Evolutionary conservation across 1,140 invertebrate genomes (phyloP).

Genomic region (Batillaria attramentaria): DNA sequence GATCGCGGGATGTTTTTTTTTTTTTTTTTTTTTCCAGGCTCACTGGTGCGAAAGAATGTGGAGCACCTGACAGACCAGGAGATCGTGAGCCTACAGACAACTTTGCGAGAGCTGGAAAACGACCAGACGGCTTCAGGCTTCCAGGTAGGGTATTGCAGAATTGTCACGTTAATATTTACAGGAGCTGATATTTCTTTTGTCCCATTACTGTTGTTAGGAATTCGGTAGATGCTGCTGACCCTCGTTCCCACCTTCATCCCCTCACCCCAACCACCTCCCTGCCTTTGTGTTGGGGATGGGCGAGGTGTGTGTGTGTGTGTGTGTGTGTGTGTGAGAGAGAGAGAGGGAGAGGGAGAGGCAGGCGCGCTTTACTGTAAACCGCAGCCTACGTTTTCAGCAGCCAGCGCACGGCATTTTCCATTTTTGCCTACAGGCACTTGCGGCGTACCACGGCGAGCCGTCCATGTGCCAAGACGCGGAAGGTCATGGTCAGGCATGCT

Average conservation of each 20-base stretch:
- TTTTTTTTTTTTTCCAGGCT: not conserved
- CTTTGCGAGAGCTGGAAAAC: not conserved
- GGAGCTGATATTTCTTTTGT: too few species aligned
- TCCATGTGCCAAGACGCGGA: not conserved
- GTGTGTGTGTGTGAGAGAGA: too few species aligned
- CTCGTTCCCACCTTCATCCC: not conserved
- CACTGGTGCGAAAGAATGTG: slow-evolving; percentile 21
- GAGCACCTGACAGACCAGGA: not conserved
- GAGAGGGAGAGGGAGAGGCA: too few species aligned
- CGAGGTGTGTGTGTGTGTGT: too few species aligned
- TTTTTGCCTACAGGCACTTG: too few species aligned
- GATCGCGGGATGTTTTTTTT: too few species aligned
- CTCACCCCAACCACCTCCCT: not conserved
- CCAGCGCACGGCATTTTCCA: too few species aligned
- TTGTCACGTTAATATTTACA: too few species aligned
- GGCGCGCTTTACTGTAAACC: too few species aligned
- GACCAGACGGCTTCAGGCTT: not conserved
- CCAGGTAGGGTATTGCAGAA: slow-evolving; percentile 11
- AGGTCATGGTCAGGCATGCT: slow-evolving; percentile 31
- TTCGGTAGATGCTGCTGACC: too few species aligned
- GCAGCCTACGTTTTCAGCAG: too few species aligned
- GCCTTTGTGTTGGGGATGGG: too few species aligned
- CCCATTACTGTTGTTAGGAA: not conserved
- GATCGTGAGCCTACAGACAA: not conserved
- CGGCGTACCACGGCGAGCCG: slow-evolving; percentile 17